These are phyloP conservation scores for Machaerirhynchus nigripectus DNA, from an alignment of 2,113 vertebrate species.

Conservation along the genomic window DNA sequence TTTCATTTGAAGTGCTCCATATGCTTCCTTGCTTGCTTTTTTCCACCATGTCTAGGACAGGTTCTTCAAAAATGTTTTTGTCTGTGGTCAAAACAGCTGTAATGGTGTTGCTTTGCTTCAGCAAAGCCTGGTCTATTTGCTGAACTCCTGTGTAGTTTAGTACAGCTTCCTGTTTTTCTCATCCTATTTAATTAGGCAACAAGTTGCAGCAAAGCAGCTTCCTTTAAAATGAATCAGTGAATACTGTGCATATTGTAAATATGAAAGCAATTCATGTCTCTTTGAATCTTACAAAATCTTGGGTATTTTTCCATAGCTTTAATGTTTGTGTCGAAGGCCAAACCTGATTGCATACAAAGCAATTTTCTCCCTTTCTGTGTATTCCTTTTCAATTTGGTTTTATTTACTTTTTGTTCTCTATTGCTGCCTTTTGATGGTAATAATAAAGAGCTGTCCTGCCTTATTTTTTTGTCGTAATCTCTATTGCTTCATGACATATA, in stretches of 20 bases:
- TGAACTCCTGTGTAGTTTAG: neutral
- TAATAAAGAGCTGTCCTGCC: neutral
- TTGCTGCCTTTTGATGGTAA: neutral
- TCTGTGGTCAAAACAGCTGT: neutral
- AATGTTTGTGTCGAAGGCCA: neutral
- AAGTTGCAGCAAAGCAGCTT: conserved; percentile 20
- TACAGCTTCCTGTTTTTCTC: conserved; percentile 32
- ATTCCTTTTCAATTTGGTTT: neutral
- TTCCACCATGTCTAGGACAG: neutral
- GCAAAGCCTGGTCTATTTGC: neutral
- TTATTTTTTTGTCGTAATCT: neutral
- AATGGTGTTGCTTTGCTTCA: neutral
- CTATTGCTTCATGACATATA: neutral
- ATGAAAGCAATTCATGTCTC: neutral
- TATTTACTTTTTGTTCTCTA: neutral
- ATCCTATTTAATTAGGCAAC: neutral
- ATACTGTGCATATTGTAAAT: neutral
- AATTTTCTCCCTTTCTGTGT: neutral
- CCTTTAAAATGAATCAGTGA: conserved; percentile 14
- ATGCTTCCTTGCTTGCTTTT: neutral
- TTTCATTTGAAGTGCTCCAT: neutral
- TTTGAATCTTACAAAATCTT: neutral
- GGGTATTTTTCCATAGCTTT: neutral
- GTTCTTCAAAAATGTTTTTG: neutral
- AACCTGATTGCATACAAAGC: neutral